Conservation (phyloP, 2,113 vertebrate genomes). For the Petaurus breviceps region DNA sequence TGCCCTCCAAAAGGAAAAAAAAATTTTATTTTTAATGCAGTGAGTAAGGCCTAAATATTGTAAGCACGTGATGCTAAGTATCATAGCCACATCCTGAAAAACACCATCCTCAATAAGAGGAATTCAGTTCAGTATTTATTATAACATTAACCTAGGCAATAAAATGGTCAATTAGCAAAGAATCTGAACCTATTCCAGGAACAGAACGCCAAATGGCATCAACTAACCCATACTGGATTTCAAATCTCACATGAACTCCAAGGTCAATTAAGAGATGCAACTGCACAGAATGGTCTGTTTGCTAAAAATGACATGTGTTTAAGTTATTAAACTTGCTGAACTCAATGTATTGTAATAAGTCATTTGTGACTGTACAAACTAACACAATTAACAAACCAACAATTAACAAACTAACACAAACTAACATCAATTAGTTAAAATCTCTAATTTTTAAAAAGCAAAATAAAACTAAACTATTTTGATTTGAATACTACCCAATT, state of each 20-base stretch:
- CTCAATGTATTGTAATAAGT: neutral
- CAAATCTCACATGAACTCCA: neutral
- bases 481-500: constrained; percentile 17
- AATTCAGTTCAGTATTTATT: neutral
- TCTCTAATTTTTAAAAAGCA: constrained; percentile 24
- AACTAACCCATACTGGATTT: neutral
- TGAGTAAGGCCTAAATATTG: constrained; percentile 62
- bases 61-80: constrained; percentile 40
- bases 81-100: constrained; percentile 36
- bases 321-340: neutral
- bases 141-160: constrained; percentile 22
- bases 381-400: no score
- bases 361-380: neutral
- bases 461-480: constrained; percentile 53
- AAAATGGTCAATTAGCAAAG: constrained; percentile 25
- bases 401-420: constrained; percentile 17
- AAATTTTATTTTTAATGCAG: constrained; percentile 72
- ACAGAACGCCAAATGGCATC: neutral
- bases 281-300: neutral
- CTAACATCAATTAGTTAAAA: constrained; percentile 36
- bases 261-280: neutral
- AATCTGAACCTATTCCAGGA: constrained; percentile 20
- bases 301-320: constrained; percentile 15
- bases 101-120: neutral
- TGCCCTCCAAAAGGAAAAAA: no score